Base-by-base conservation (phyloP, 1,140 invertebrate species). In the Drosophila baimaii region DNA sequence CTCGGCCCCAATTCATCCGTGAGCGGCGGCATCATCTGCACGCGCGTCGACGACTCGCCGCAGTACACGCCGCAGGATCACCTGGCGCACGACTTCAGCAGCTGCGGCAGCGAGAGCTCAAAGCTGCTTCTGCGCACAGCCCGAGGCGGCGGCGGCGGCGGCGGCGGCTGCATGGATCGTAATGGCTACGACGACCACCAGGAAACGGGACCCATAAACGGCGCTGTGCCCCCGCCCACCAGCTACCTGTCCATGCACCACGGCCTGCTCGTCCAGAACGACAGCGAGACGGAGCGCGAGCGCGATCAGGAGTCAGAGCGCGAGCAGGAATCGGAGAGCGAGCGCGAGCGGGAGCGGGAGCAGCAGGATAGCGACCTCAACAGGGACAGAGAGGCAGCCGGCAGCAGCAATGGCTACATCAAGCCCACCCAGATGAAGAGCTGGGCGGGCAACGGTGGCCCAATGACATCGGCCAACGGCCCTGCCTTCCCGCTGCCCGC, bases 391-490 rank as follows among this genome's bases (percentile, higher is more conserved):
- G 49, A 71, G 31, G 23, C 21, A 23, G 17, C 19, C 19, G 49
- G 25, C 49, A 31, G 10, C 23, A 27, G 23, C 13, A 52, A 51
- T 31, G 82, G 82, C n/a, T 86, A 86, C 29, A 88, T 86, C 12
- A 86, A 86, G 52, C 83, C 83, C 15, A 88, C 83, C 3, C 79
- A 86, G 29, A 79, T 86, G 72, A 86, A 88, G 44, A 77, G 55
- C 43, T 86, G 79, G 83, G 35, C 56, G 9, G 44, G 27, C 27
- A 27, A 23, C 21, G 35, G 25, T 2, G 44, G 35, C 5, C 10
- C 29, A 0, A 37, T 44, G 39, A 33, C 31, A 12, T 0, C 9
- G 27, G 13, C 19, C n/a, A 27, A 29, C 27, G 57, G 13, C 49
- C 12, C 44, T 54, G 39, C 19, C 44, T n/a, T 25, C 41, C 12